Evolutionary conservation across 1,140 invertebrate species (phyloP), one percentile per base, ranked within the genome.

Genomic region (Sminthurinus signatus): DNA sequence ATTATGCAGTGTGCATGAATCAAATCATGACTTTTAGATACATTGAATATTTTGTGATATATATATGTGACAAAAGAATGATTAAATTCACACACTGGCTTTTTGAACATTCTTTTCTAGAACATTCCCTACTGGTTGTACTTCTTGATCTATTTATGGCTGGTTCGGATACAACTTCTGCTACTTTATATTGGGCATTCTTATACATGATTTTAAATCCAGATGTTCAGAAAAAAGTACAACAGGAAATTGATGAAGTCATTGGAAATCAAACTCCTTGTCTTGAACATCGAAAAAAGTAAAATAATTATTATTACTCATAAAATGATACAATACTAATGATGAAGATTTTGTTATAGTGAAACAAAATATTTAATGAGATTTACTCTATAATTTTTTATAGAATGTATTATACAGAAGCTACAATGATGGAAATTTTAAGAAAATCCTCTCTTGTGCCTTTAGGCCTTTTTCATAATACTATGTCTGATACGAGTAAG

Each of bases 151-250:
- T 75, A 21, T 73, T 78, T 17, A 85, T 90, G 78, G 89, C 88
- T 25, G 88, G 88, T 1, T 86, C 88, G 0, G 88, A 92, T 76
- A 92, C 89, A 0, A 89, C 88, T 0, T 85, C 82, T 32, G 90
- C 90, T 71, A 85, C 84, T 23, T 77, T 91, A 66, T 83, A 84
- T 21, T 91, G 90, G 74, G 82, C 85, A 44, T 87, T 94, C 59
- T 82, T 91, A 54, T 86, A 88, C 68, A 77, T 94, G 66, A 81
- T 91, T 0, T 75, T 85, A 42, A 81, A 88, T 73, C 88, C 85
- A 21, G 80, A 88, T n/a, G 82, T 92, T 1, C 91, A 93, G 72
- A 81, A 78, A 59, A 87, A 86, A 75, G 87, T 87, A 0, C 87
- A 88, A 65, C 17, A 56, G 54, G 90, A 94, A 80, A 85, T 94